Evolutionary conservation across 2,113 vertebrate genomes (phyloP).

Genomic region (Ailuropoda melanoleuca): DNA sequence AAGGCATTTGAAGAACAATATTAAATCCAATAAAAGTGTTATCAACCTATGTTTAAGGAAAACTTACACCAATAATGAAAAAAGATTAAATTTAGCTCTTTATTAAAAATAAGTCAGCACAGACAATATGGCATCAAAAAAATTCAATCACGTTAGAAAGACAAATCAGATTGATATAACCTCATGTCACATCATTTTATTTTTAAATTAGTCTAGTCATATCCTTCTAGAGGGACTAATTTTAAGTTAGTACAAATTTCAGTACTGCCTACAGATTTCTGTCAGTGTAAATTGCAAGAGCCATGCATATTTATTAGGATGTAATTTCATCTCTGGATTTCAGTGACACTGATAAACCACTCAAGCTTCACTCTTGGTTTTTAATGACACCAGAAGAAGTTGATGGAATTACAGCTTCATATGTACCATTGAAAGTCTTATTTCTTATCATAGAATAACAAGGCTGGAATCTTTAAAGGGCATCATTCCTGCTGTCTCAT

Average conservation of each 20-base stretch:
- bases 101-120: slow-evolving; percentile 12
- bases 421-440: slow-evolving; percentile 33
- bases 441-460: slow-evolving; percentile 55
- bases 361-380: slow-evolving; percentile 72
- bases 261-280: slow-evolving; percentile 76
- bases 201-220: slow-evolving; percentile 33
- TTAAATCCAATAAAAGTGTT: slow-evolving; percentile 34
- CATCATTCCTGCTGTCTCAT: not conserved
- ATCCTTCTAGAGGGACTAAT: slow-evolving; percentile 30
- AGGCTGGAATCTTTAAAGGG: slow-evolving; percentile 31
- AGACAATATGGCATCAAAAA: not conserved
- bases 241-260: slow-evolving; percentile 44
- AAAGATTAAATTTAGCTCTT: slow-evolving; percentile 51
- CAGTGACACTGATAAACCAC: slow-evolving; percentile 72
- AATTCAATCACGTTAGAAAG: not conserved
- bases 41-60: slow-evolving; percentile 45
- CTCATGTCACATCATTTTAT: not conserved
- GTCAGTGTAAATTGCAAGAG: slow-evolving; percentile 53
- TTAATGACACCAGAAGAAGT: slow-evolving; percentile 68
- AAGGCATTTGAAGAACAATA: not conserved
- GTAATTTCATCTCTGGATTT: slow-evolving; percentile 77
- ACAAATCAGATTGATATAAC: not conserved
- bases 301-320: slow-evolving; percentile 76
- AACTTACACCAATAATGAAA: not conserved
- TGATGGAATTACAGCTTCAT: slow-evolving; percentile 77